Evolutionary conservation across 2,113 vertebrate species (phyloP), one percentile per base, ranked within the genome.

Genomic region (Leptobrachium leishanense): DNA sequence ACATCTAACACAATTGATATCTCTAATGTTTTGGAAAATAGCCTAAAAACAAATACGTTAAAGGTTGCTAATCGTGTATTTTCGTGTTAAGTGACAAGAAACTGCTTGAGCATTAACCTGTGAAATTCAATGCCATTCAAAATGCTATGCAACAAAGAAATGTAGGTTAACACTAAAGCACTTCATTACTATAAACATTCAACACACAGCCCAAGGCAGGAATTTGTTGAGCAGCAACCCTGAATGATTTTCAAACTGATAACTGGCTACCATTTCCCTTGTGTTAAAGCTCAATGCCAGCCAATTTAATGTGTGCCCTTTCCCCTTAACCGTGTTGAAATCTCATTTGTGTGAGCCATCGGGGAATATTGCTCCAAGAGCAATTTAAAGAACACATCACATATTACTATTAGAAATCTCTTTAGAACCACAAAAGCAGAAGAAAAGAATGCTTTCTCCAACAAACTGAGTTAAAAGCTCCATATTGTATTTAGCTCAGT

Each of bases 241-340:
- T 12, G 68, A 77, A 77, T 77, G 66, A 70, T 77, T 77, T 77
- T 77, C 75, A 31, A 70, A 69, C 54, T 77, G 75, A 77, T 77
- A 77, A 77, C 75, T 77, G 75, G 77, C 46, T 42, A 67, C 69
- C n/a, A 67, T 79, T 79, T 73, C 59, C 62, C 77, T 40, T 79
- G 69, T 79, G 59, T 43, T 79, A 66, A 54, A 79, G 50, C 68
- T 72, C 70, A 79, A 54, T 67, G 62, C 69, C 62, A 79, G 46
- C 62, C 69, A 79, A 73, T 79, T 73, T 72, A 62, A 79, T 73
- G 69, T 59, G 71, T 74, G 77, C 50, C 62, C 50, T 80, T 74
- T 74, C 63, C 63, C 77, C 77, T 80, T 74, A 80, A 59, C 71
- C 59, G 69, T 74, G 77, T 71, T 57, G 70, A 15, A 73, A 73